Evolutionary conservation across 2,888 invertebrate genomes (phyloP), one percentile per base, ranked within the genome.

Genomic region (Cephus sareptanus): DNA sequence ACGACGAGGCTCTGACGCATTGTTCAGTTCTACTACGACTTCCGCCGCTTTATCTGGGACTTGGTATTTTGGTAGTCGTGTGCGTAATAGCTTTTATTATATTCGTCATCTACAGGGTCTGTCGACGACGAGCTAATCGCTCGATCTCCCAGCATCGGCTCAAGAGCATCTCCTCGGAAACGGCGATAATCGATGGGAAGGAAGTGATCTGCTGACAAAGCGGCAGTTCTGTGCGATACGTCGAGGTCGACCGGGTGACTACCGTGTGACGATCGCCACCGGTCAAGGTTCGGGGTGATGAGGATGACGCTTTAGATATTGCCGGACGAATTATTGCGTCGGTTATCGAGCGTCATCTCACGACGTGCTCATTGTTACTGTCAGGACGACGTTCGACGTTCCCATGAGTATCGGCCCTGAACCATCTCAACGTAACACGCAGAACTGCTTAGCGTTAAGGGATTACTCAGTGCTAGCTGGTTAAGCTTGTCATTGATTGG

Each of bases 191-290:
- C 87, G 96, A 96, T 87, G 96, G 96, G 88, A 97, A 97, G 92
- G 97, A 96, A 92, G 96, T 97, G 93, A 96, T 97, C 94, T 97
- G 97, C 97, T 97, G 97, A 97, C 97, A 96, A 94, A 96, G 95
- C 95, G 97, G 97, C 94, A 96, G 96, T 96, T 97, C 97, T 95
- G 97, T 97, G 93, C 96, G 97, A 91, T 97, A 97, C 92, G 96
- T 97, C 91, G 97, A 97, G 92, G 95, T 97, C 87, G 97, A 97
- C 92, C 94, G 97, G 83, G 97, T 97, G 90, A 97, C 97, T 89
- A 97, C 97, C 85, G 97, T 97, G 94, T 97, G 96, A 97, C 94
- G 93, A 89, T 90, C 88, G 87, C 85, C 86, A 83, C 79, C 78
- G 75, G 79, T 83, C 76, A 78, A 73, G 79, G 77, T 82, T 79